These are phyloP conservation scores for Acridotheres tristis DNA, from an alignment of 2,797 vertebrate genomes.

Conservation along the genomic window DNA sequence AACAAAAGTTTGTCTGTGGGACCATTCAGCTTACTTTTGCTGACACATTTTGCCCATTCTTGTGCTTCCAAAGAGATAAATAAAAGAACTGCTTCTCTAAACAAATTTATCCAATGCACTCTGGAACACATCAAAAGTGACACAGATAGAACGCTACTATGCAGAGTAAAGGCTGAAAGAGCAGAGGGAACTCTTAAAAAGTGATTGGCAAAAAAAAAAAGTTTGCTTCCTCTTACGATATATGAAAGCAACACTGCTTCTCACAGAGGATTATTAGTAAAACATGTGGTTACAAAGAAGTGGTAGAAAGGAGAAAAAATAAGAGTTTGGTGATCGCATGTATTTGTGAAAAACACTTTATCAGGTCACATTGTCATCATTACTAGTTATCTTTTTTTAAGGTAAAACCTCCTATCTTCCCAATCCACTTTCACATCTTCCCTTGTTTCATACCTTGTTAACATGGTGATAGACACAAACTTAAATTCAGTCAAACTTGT, in stretches of 20 bases:
- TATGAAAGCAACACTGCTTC: neutral
- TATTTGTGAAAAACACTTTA: neutral
- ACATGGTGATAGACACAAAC: neutral
- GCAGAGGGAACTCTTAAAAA: neutral
- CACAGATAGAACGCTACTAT: neutral
- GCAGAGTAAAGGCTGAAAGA: conserved; percentile 3
- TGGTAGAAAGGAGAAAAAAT: neutral
- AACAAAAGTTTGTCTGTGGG: neutral
- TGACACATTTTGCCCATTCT: neutral
- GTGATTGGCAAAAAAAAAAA: neutral
- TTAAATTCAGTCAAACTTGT: neutral
- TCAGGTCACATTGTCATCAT: neutral
- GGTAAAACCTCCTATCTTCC: neutral
- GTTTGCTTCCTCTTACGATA: neutral
- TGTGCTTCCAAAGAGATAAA: neutral
- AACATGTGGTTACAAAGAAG: neutral
- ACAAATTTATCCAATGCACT: neutral
- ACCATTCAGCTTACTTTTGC: neutral
- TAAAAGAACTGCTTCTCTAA: neutral
- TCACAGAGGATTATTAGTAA: neutral
- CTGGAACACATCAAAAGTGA: neutral
- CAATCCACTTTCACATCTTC: neutral
- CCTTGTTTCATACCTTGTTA: neutral
- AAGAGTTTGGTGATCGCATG: neutral
- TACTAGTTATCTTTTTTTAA: neutral